Conservation (phyloP, 2,113 vertebrate species). For the Todiramphus chloris region DNA sequence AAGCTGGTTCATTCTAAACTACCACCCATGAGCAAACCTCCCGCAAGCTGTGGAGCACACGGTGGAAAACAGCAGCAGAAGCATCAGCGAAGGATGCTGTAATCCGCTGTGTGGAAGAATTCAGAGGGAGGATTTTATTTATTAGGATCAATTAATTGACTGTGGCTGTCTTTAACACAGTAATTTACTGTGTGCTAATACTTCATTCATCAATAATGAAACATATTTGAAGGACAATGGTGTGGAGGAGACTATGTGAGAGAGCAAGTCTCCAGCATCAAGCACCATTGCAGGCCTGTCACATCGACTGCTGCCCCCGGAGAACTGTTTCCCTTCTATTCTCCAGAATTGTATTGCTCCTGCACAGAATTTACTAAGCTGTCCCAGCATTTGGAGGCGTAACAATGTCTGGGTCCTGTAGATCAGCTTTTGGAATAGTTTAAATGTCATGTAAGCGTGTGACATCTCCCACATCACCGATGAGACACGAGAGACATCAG, state of each 20-base stretch:
- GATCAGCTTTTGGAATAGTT: not conserved
- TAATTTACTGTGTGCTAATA: not conserved
- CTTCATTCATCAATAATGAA: not conserved
- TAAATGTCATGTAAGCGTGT: accelerated
- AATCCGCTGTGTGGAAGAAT: not conserved
- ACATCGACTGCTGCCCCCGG: not conserved
- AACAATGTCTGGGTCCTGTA: not conserved
- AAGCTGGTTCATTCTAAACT: not conserved
- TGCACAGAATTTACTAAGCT: not conserved
- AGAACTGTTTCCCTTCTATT: not conserved
- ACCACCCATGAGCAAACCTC: not conserved
- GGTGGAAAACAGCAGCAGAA: not conserved
- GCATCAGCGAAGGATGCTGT: not conserved
- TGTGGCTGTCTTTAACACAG: not conserved
- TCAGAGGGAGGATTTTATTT: not conserved
- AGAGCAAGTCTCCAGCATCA: not conserved
- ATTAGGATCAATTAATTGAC: not conserved
- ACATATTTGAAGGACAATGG: not conserved
- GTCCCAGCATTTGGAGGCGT: not conserved
- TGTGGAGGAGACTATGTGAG: not conserved
- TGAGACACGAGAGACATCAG: not conserved
- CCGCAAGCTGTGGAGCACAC: not conserved
- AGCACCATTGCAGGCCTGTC: not conserved
- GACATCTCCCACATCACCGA: too few species aligned
- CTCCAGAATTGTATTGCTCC: not conserved